Evolutionary conservation across 2,888 invertebrate species (phyloP), one percentile per base, ranked within the genome.

Genomic region (Pterostichus niger): DNA sequence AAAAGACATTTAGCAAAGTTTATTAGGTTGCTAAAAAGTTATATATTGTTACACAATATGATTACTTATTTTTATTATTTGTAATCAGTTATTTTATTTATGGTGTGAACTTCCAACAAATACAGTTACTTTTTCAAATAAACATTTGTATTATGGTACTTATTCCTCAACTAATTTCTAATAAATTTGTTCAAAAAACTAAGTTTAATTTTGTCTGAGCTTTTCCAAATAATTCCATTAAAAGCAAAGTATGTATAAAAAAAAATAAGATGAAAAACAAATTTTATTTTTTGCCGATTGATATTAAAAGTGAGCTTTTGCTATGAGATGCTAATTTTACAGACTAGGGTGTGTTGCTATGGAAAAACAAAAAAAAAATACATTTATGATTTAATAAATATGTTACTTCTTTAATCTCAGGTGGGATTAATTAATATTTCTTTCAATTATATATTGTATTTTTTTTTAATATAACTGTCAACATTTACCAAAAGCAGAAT

Each of bases 21-120:
- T 7, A 52, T 52, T 79, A 79, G 46, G 9, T 68, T 79, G 79
- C 49, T 64, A 68, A 49, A 64, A 9, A 52, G 35, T 59, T 75
- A 13, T 54, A 35, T 33, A 31, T n/a, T 52, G 17, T 24, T 24
- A 24, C 56, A 59, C 35, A 33, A 64, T 5, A 77, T 11, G 79
- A 68, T 79, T 79, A 79, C 79, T 33, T 79, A 49, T 78, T 79
- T 79, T 79, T 64, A 79, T 79, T 79, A 79, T 79, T 46, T 79
- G 78, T 78, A 78, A 78, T 78, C 78, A 7, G 17, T 17, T 59
- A 10, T 77, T 59, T 78, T 56, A 78, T 78, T 78, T 78, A 78
- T 61, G 75, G 61, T 78, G 56, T 61, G 44, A 78, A 56, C 61
- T 46, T 59, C 35, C 61, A 78, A 24, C 56, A 78, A 46, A 78